Evolutionary conservation across 1,140 invertebrate genomes (phyloP).

Genomic region (Cydia pomonella): DNA sequence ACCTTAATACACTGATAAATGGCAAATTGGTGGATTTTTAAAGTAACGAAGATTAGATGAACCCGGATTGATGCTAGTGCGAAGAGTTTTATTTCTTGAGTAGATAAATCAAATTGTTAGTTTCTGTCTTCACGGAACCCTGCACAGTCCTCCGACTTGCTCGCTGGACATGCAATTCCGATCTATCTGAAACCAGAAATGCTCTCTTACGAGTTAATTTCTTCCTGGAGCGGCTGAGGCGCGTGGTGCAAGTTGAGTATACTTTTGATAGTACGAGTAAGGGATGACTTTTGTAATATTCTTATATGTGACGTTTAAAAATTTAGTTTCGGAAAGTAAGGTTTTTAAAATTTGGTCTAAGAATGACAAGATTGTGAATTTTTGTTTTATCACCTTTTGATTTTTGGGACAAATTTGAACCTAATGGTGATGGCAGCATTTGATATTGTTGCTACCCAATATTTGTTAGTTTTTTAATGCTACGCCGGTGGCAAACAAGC

Average conservation of each 20-base stretch:
- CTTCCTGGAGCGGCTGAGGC: constrained; percentile 44
- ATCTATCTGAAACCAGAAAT: constrained; percentile 40
- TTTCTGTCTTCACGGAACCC: constrained; percentile 11
- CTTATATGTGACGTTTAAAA: no score
- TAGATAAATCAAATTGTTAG: neutral
- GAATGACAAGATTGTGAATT: no score
- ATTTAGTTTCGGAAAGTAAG: no score
- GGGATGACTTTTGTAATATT: neutral
- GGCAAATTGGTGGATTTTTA: no score
- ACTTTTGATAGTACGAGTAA: neutral
- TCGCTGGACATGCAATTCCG: constrained; percentile 37
- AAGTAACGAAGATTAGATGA: neutral
- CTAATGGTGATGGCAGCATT: no score
- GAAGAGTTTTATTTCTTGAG: neutral
- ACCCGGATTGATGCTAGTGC: neutral
- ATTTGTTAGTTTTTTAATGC: no score
- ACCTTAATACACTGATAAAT: no score
- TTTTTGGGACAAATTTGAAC: no score
- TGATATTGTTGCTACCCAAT: no score
- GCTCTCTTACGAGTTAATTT: constrained; percentile 41
- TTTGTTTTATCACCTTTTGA: no score
- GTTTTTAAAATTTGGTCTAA: no score
- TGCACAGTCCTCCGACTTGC: constrained; percentile 37
- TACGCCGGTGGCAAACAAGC: no score
- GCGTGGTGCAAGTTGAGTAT: constrained; percentile 18